A percentile compares a stretch with the other conserved stretches of the same genome.
These are phyloP conservation scores for Clarias pachynema DNA, from an alignment of 2,797 vertebrate species.

Conservation along the genomic window DNA sequence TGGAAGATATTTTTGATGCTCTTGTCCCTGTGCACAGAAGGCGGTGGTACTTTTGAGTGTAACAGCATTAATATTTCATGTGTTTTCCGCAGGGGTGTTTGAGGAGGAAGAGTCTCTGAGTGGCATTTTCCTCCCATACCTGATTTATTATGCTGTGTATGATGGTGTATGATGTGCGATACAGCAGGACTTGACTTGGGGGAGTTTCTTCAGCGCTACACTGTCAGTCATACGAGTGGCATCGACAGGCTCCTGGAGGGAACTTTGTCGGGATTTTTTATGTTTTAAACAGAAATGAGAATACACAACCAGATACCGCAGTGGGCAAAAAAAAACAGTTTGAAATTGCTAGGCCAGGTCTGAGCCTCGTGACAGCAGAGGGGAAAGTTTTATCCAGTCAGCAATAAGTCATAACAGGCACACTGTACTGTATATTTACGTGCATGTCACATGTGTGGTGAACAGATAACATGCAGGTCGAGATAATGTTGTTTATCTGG, in stretches of 20 bases:
- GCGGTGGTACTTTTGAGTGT: background rate
- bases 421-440: background rate
- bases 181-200: background rate
- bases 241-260: constrained; percentile 5
- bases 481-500: background rate
- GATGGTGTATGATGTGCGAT: constrained; percentile 30
- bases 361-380: background rate
- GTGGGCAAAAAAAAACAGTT: background rate
- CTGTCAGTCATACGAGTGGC: background rate
- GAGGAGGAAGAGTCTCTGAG: background rate
- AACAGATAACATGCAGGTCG: background rate
- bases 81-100: background rate
- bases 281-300: background rate
- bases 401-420: background rate
- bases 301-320: background rate
- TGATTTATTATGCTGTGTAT: constrained; percentile 30
- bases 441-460: background rate
- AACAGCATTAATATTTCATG: background rate
- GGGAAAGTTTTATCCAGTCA: background rate
- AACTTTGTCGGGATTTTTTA: background rate
- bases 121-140: background rate
- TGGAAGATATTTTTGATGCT: background rate
- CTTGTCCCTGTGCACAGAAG: background rate
- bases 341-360: background rate
- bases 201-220: background rate